Conservation (phyloP, 2,888 invertebrate species). For the Diogma glabrata region DNA sequence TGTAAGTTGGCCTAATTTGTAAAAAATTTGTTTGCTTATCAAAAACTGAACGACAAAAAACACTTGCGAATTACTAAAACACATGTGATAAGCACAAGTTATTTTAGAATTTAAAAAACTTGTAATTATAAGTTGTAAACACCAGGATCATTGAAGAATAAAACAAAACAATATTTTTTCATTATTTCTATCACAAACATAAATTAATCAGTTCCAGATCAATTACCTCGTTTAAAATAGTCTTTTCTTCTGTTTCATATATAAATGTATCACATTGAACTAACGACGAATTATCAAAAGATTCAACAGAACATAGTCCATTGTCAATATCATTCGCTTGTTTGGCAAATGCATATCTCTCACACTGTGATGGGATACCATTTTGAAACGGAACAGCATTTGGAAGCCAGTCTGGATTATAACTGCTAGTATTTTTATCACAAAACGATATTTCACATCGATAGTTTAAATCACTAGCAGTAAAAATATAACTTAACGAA, state of each 20-base stretch:
- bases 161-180: neutral
- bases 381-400: conserved; percentile 3
- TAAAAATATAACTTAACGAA: conserved; percentile 4
- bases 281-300: conserved; percentile 34
- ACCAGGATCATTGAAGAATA: neutral
- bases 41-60: too few species aligned
- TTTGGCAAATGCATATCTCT: neutral
- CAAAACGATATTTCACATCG: conserved; percentile 4
- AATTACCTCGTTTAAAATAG: conserved; percentile 45
- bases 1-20: too few species aligned
- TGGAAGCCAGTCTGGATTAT: neutral
- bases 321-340: conserved; percentile 14
- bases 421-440: neutral
- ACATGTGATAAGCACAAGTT: too few species aligned
- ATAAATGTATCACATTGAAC: conserved; percentile 37
- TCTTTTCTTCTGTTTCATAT: conserved; percentile 37
- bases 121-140: too few species aligned
- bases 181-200: too few species aligned
- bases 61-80: too few species aligned
- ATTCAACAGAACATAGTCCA: conserved; percentile 26
- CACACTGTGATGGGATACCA: neutral
- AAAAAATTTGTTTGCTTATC: too few species aligned
- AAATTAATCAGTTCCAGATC: too few species aligned
- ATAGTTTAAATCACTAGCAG: conserved; percentile 5
- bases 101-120: too few species aligned